Percentiles rank a stretch among this genome's conserved stretches.
Conservation (phyloP, 2,888 invertebrate species). For the Galerucella nymphaeae region DNA sequence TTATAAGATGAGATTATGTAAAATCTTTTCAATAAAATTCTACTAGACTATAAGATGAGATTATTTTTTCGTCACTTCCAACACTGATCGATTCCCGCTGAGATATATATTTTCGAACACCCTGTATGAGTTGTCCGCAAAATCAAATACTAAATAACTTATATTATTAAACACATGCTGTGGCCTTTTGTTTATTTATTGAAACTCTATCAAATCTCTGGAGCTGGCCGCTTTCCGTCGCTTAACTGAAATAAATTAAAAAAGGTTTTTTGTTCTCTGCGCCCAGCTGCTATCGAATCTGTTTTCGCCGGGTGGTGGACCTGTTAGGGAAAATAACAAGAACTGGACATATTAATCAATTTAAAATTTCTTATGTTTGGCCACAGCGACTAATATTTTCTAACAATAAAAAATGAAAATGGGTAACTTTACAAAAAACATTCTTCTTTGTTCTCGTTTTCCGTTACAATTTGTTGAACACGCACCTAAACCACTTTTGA, state of each 20-base stretch:
- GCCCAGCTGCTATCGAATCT: background rate
- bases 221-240: background rate
- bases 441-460: conserved; percentile 4
- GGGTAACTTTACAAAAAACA: background rate
- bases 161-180: background rate
- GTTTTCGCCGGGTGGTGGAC: background rate
- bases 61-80: no score
- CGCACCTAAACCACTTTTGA: background rate
- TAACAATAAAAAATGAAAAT: conserved; percentile 1
- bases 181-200: conserved; percentile 8
- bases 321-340: background rate
- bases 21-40: no score
- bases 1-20: no score
- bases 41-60: no score
- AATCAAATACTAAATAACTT: no score
- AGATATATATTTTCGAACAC: no score
- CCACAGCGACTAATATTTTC: conserved; percentile 5
- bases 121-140: no score
- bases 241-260: background rate
- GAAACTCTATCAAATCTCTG: background rate
- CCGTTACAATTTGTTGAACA: background rate
- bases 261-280: background rate
- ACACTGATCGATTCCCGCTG: no score
- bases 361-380: background rate
- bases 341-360: background rate